Conservation (phyloP, 2,888 invertebrate genomes). For the Neuroscelio doddi region DNA sequence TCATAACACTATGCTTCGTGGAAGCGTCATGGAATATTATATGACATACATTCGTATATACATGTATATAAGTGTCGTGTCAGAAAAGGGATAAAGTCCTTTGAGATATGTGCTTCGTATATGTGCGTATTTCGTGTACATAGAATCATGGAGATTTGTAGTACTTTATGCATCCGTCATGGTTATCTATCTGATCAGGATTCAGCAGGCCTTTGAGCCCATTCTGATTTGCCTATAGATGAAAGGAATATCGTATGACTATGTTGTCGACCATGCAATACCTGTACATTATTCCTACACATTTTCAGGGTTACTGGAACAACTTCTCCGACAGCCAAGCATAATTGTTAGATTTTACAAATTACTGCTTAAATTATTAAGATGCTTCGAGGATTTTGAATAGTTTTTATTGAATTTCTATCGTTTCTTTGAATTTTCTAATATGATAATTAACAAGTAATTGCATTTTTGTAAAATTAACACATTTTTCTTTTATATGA, state of each 20-base stretch:
- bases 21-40: slow-evolving; percentile 37
- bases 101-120: slow-evolving; percentile 35
- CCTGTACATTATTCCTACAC: neutral
- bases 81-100: slow-evolving; percentile 43
- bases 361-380: no score
- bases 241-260: slow-evolving; percentile 46
- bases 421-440: no score
- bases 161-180: slow-evolving; percentile 39
- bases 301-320: neutral
- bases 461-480: no score
- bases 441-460: no score
- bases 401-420: no score
- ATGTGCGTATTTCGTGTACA: slow-evolving; percentile 23
- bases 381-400: no score
- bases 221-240: slow-evolving; percentile 57
- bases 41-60: slow-evolving; percentile 21
- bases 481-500: no score
- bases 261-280: slow-evolving; percentile 24
- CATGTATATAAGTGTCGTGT: slow-evolving; percentile 19
- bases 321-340: neutral
- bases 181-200: slow-evolving; percentile 58
- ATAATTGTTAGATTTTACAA: neutral
- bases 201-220: slow-evolving; percentile 61
- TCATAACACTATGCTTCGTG: slow-evolving; percentile 34
- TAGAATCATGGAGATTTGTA: slow-evolving; percentile 30